Percentiles rank a stretch among this genome's conserved stretches.
These are phyloP conservation scores for Danio rerio DNA, from an alignment of 2,113 vertebrate genomes.

Conservation along the genomic window DNA sequence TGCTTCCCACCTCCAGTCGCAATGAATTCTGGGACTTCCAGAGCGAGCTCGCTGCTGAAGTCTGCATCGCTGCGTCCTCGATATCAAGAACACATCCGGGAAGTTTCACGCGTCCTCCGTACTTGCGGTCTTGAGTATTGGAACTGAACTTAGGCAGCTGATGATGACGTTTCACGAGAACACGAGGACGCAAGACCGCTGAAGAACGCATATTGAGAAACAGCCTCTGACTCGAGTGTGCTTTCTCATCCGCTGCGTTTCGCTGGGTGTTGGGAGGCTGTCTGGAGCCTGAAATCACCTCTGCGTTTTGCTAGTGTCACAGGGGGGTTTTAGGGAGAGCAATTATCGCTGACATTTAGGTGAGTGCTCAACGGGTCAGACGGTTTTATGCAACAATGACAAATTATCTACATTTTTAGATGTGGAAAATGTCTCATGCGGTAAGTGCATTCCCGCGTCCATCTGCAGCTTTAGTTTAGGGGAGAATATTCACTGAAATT, in stretches of 20 bases:
- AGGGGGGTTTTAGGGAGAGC: conserved; percentile 39
- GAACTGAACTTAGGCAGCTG: too few relatives aligned
- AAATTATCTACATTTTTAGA: conserved; percentile 44
- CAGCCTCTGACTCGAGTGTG: conserved; percentile 6
- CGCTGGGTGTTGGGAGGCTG: conserved; percentile 21
- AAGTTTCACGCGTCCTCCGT: too few relatives aligned
- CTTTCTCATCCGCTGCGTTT: not conserved
- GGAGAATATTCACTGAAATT: not conserved
- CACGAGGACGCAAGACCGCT: too few relatives aligned
- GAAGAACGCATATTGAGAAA: too few relatives aligned
- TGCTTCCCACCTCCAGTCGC: too few relatives aligned
- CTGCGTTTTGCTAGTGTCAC: conserved; percentile 28
- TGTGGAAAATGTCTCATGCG: conserved; percentile 2
- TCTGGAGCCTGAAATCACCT: conserved; percentile 35
- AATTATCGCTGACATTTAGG: conserved; percentile 71
- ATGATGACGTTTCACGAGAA: too few relatives aligned
- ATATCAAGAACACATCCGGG: too few relatives aligned
- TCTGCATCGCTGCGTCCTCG: too few relatives aligned
- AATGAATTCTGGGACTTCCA: too few relatives aligned
- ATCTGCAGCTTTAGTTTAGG: not conserved
- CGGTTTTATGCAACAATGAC: conserved; percentile 58
- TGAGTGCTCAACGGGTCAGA: conserved; percentile 55
- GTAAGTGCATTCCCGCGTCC: not conserved
- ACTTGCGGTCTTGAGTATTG: too few relatives aligned
- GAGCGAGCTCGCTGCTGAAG: too few relatives aligned